A percentile compares a stretch with the other conserved stretches of the same genome.
These are phyloP conservation scores for Lepidonotus clava DNA, from an alignment of 2,888 invertebrate genomes.

Conservation along the genomic window DNA sequence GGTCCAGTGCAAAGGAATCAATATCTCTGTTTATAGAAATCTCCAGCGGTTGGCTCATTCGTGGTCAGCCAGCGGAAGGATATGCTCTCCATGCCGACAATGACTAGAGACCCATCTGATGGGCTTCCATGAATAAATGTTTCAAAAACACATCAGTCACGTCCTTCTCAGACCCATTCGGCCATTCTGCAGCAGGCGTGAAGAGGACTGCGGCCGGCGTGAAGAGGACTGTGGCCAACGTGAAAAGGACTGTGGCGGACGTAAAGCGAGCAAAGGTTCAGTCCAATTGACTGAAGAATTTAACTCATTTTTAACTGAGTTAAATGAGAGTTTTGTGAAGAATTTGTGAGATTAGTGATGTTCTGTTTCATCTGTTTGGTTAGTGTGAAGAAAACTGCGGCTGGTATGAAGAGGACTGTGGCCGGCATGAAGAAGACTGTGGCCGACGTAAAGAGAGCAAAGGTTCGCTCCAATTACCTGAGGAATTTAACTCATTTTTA, in stretches of 20 bases:
- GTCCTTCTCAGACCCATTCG: neutral
- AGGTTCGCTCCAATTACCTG: neutral
- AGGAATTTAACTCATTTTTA: too few relatives aligned
- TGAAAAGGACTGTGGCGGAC: neutral
- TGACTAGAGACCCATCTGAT: neutral
- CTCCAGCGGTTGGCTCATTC: neutral
- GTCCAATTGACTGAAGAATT: too few relatives aligned
- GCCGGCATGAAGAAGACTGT: neutral
- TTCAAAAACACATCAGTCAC: constrained; percentile 23
- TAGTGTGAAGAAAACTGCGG: neutral
- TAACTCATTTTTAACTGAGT: too few relatives aligned
- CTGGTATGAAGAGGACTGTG: too few relatives aligned
- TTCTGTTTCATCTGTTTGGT: too few relatives aligned
- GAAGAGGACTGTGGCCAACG: too few relatives aligned
- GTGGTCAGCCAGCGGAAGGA: neutral
- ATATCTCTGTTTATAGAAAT: constrained; percentile 28
- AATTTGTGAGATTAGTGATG: too few relatives aligned
- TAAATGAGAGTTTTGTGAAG: too few relatives aligned
- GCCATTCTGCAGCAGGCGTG: neutral
- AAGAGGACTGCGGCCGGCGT: neutral
- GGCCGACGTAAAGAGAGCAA: too few relatives aligned
- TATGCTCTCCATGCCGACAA: constrained; percentile 4
- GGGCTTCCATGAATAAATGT: constrained; percentile 28
- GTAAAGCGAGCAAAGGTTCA: constrained; percentile 3
- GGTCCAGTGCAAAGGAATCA: neutral